Evolutionary conservation across 1,140 invertebrate species (phyloP).

Genomic region (Cylas formicarius): DNA sequence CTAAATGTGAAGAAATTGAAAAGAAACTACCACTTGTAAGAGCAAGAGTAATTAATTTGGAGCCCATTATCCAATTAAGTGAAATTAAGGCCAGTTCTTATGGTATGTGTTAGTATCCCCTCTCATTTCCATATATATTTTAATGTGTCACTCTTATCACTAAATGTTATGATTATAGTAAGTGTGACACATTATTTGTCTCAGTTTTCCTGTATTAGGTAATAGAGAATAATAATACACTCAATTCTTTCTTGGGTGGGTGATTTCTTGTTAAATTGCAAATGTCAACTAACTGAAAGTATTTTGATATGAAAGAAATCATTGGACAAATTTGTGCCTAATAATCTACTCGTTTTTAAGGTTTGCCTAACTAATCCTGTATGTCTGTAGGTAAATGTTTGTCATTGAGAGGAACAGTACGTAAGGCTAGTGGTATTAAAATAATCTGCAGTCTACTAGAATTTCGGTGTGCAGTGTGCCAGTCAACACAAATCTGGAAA

Average conservation of each 20-base stretch:
- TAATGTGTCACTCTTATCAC: slow-evolving; percentile 1
- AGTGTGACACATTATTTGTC: neutral
- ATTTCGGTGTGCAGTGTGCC: slow-evolving; percentile 72
- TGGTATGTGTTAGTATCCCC: slow-evolving; percentile 54
- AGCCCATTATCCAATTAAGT: slow-evolving; percentile 59
- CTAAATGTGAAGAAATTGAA: slow-evolving; percentile 28
- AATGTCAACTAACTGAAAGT: slow-evolving; percentile 10
- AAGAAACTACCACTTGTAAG: slow-evolving; percentile 46
- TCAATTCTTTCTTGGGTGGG: neutral
- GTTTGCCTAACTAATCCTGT: too few relatives aligned
- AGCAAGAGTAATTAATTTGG: slow-evolving; percentile 64
- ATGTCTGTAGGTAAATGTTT: slow-evolving; percentile 67
- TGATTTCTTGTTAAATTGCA: slow-evolving; percentile 1
- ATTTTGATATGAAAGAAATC: neutral
- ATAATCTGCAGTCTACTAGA: slow-evolving; percentile 68
- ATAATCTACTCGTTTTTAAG: too few relatives aligned
- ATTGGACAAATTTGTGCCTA: too few relatives aligned
- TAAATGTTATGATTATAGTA: slow-evolving; percentile 3
- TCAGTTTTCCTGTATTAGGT: slow-evolving; percentile 6
- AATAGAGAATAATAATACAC: too few relatives aligned
- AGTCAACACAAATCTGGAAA: slow-evolving; percentile 50
- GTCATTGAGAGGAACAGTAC: slow-evolving; percentile 77
- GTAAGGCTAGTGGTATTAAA: slow-evolving; percentile 69
- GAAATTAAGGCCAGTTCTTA: slow-evolving; percentile 71
- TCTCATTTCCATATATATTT: slow-evolving; percentile 8